Evolutionary conservation across 2,888 invertebrate species (phyloP).

Genomic region (Steromphala cineraria): DNA sequence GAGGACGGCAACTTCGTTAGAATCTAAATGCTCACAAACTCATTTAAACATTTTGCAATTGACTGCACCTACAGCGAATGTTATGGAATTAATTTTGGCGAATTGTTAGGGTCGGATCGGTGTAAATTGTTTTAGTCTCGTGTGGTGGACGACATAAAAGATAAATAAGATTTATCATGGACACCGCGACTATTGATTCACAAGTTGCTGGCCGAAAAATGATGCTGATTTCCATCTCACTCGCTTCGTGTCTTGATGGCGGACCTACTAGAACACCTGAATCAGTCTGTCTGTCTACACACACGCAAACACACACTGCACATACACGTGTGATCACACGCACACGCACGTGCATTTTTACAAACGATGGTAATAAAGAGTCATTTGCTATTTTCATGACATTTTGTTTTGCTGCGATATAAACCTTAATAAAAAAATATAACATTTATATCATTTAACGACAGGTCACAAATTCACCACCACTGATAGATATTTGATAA

Average conservation of each 20-base stretch:
- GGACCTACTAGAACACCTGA: neutral
- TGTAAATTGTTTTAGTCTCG: slow-evolving; percentile 70
- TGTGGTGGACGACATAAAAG: slow-evolving; percentile 40
- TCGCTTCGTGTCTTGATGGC: neutral
- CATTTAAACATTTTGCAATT: slow-evolving; percentile 64
- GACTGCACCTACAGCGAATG: slow-evolving; percentile 51
- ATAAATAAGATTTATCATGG: slow-evolving; percentile 52
- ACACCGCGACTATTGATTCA: slow-evolving; percentile 34
- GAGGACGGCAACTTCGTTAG: slow-evolving; percentile 52
- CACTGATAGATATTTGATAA: no score
- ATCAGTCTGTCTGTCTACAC: no score
- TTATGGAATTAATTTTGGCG: slow-evolving; percentile 66
- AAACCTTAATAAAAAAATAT: no score
- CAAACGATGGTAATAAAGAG: no score
- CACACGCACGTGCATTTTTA: no score
- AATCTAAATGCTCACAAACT: slow-evolving; percentile 60
- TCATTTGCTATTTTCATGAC: no score
- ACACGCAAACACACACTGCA: no score
- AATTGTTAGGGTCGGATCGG: slow-evolving; percentile 56
- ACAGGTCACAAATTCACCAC: no score
- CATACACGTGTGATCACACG: no score
- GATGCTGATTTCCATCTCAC: neutral
- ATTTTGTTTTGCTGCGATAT: no score
- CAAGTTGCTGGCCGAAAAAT: neutral
- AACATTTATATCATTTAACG: no score